A percentile compares a stretch with the other conserved stretches of the same genome.
phyloP scores from a whole-genome alignment of 2,888 invertebrate genomes.

The Tribolium freemani region DNA sequence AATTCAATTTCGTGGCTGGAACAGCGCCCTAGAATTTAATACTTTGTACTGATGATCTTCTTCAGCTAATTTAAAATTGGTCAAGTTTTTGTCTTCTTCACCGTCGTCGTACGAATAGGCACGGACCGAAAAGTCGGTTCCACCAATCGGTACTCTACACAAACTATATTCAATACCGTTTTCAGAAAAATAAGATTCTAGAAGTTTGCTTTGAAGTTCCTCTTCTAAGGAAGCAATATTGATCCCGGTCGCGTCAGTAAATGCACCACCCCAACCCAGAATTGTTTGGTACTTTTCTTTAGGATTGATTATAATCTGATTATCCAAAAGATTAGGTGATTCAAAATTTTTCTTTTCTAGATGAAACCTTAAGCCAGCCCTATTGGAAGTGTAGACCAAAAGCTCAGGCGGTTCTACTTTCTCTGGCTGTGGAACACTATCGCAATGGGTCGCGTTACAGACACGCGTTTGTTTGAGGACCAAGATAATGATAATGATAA shows the following conservation, averaged over 20 bases:
- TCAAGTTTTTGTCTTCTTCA: slow-evolving; percentile 71
- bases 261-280: slow-evolving; percentile 89
- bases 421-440: slow-evolving; percentile 72
- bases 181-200: slow-evolving; percentile 71
- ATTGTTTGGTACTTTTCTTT: slow-evolving; percentile 74
- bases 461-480: slow-evolving; percentile 69
- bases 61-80: slow-evolving; percentile 74
- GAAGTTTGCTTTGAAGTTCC: slow-evolving; percentile 69
- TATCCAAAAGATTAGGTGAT: background rate
- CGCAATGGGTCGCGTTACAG: slow-evolving; percentile 80
- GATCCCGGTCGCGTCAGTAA: slow-evolving; percentile 78
- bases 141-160: slow-evolving; percentile 86
- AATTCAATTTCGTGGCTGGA: too few relatives aligned
- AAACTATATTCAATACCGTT: slow-evolving; percentile 73
- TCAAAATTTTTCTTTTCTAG: slow-evolving; percentile 53
- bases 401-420: slow-evolving; percentile 57
- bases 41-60: slow-evolving; percentile 80
- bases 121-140: slow-evolving; percentile 86
- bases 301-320: slow-evolving; percentile 1
- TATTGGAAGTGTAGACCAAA: slow-evolving; percentile 73
- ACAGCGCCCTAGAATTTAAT: too few relatives aligned
- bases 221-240: slow-evolving; percentile 78
- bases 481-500: too few relatives aligned
- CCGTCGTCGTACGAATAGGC: slow-evolving; percentile 84
- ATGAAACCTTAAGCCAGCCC: slow-evolving; percentile 71